phyloP scores from a whole-genome alignment of 2,113 vertebrate genomes.

The Hemiscyllium ocellatum region DNA sequence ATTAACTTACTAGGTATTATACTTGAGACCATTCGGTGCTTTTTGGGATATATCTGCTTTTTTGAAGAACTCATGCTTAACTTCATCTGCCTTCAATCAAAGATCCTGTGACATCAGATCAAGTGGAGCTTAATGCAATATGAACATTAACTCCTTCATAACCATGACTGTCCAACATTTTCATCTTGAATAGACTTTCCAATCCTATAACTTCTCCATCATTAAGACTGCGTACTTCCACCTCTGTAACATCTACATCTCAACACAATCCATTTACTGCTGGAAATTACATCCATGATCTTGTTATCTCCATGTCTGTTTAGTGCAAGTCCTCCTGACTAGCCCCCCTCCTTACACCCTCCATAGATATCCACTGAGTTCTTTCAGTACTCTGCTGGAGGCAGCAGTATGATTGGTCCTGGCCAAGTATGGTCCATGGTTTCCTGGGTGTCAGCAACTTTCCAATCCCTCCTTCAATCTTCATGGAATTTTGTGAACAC shows the following conservation, averaged over 20 bases:
- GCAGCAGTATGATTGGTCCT: background rate
- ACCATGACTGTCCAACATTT: too few species aligned
- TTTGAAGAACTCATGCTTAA: too few species aligned
- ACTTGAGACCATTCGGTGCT: too few species aligned
- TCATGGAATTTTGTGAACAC: background rate
- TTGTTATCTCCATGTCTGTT: background rate
- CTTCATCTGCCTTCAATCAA: too few species aligned
- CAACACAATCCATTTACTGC: background rate
- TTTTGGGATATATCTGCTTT: too few species aligned
- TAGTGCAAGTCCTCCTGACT: too few species aligned
- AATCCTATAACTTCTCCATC: background rate
- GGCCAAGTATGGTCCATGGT: background rate
- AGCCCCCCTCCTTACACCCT: too few species aligned
- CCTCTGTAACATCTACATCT: background rate
- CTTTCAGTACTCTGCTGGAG: background rate
- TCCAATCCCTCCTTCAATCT: background rate
- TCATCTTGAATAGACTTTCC: background rate
- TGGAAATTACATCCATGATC: background rate
- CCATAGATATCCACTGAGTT: too few species aligned
- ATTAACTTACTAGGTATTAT: too few species aligned
- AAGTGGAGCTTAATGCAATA: too few species aligned
- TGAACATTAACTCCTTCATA: too few species aligned
- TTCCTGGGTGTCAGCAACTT: background rate
- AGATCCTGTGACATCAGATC: too few species aligned
- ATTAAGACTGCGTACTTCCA: background rate